These are phyloP conservation scores for Villa cingulata DNA, from an alignment of 2,888 invertebrate genomes.

Conservation along the genomic window DNA sequence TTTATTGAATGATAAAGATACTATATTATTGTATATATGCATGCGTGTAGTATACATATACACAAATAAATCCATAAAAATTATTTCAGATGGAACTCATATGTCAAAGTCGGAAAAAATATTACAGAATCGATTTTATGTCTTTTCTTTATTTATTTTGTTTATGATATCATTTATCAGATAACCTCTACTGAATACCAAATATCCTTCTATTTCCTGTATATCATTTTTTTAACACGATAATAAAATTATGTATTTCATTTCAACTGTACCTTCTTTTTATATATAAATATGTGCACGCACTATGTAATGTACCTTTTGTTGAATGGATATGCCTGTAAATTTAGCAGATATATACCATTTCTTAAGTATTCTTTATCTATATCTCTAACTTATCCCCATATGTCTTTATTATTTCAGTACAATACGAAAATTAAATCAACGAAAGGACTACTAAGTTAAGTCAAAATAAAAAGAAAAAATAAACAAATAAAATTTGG, in stretches of 20 bases:
- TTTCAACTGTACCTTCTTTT: too few species aligned
- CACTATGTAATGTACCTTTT: too few species aligned
- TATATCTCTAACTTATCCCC: conserved; percentile 5
- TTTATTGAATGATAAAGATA: too few species aligned
- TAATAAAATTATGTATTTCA: too few species aligned
- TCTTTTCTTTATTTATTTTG: background rate
- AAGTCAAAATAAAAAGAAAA: too few species aligned
- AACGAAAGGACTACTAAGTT: too few species aligned
- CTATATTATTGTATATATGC: too few species aligned
- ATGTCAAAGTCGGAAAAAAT: background rate
- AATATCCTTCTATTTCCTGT: conserved; percentile 3
- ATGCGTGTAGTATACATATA: too few species aligned
- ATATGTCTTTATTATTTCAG: conserved; percentile 15
- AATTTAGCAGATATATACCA: too few species aligned
- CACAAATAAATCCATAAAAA: background rate
- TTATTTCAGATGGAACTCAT: background rate
- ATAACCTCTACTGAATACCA: conserved; percentile 8
- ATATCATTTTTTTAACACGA: background rate
- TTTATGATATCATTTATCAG: conserved; percentile 4
- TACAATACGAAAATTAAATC: too few species aligned
- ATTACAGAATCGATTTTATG: background rate
- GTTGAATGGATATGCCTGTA: too few species aligned
- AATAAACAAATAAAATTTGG: background rate
- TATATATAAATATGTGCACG: too few species aligned
- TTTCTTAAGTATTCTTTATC: background rate